Percentiles rank a stretch among this genome's conserved stretches.
Conservation (phyloP, 2,888 invertebrate species). For the Chloromyia formosa region DNA sequence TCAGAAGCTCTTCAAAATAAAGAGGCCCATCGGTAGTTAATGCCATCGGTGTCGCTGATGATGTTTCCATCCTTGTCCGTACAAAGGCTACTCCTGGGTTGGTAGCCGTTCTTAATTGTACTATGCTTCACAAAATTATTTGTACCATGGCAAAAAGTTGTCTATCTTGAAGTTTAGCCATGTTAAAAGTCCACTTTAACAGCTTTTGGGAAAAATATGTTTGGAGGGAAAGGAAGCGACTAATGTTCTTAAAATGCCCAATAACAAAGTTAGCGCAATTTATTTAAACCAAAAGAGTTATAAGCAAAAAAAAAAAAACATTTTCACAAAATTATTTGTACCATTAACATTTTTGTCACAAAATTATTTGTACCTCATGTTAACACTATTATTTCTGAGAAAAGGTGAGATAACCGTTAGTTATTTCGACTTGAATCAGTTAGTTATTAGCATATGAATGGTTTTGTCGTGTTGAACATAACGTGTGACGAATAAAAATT, state of each 20-base stretch:
- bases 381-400: slow-evolving; percentile 16
- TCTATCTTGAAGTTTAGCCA: too few relatives aligned
- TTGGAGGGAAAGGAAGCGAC: neutral
- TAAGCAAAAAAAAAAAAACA: neutral
- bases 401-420: neutral
- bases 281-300: neutral
- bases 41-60: too few relatives aligned
- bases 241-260: neutral
- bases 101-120: too few relatives aligned
- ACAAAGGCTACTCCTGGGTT: too few relatives aligned
- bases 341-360: slow-evolving; percentile 2
- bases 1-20: too few relatives aligned
- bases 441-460: neutral
- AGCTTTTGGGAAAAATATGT: slow-evolving; percentile 6
- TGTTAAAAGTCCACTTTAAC: neutral
- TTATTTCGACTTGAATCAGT: slow-evolving; percentile 9
- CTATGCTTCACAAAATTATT: too few relatives aligned
- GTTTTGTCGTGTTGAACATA: slow-evolving; percentile 6
- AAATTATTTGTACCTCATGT: slow-evolving; percentile 12
- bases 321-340: slow-evolving; percentile 33
- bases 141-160: too few relatives aligned
- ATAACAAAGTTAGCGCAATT: neutral
- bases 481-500: slow-evolving; percentile 9
- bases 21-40: too few relatives aligned
- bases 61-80: too few relatives aligned